Evolutionary conservation across 2,888 invertebrate genomes (phyloP), one percentile per base, ranked within the genome.

Genomic region (Chymomyza procnemis): DNA sequence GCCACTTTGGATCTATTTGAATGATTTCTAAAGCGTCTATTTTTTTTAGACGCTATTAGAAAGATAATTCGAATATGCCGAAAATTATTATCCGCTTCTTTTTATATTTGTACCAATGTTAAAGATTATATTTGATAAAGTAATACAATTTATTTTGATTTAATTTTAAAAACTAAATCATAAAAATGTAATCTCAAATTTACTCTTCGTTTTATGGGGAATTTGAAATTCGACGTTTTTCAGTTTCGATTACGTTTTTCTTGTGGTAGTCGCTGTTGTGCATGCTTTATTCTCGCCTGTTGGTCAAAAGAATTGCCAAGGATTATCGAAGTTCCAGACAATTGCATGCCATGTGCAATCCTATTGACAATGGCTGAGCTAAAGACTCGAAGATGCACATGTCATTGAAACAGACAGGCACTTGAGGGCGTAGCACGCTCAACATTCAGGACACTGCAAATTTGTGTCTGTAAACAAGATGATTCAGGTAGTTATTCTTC

Each of bases 321-420:
- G 64, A 64, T 64, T 64, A 65, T 60, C 59, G 47, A 65, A 60
- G 21, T 58, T 26, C 48, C 61, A 61, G 61, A 63, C 56, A 46
- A 56, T 16, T 57, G 57, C 34, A n/a, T n/a, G 16, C 41, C 34
- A 34, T n/a, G 9, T n/a, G 57, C 57, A 34, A 30, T 30, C 26
- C 57, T 41, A 4, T 41, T 41, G 34, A 41, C 34, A 41, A 12
- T 6, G 50, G 19, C 6, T 41, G 3, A 21, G 46, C 19, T 9
- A 18, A 58, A n/a, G 57, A 57, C 18, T n/a, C 2, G 3, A 41
- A 41, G 34, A 41, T 41, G 34, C 34, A 41, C 34, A 41, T 41
- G 34, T 3, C 34, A 41, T 41, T 12, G 12, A 8, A 26, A 8
- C 26, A 26, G 26, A 26, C 26, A 12, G 12, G 9, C 34, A 9